Conservation (phyloP, 2,113 vertebrate species). For the Chaenogobius annularis region DNA sequence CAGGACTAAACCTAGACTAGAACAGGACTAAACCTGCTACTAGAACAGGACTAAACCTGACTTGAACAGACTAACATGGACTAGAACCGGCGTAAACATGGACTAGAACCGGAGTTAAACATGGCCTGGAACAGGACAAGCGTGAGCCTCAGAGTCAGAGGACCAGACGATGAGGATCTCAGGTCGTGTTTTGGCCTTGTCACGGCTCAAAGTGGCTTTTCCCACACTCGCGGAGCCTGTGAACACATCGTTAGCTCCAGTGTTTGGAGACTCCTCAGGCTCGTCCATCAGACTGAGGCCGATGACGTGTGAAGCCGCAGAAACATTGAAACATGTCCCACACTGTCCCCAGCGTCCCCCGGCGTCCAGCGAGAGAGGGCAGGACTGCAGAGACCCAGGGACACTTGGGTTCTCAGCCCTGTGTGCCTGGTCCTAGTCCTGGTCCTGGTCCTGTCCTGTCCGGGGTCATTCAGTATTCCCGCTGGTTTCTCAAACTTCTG, state of each 20-base stretch:
- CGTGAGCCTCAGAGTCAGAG: no score
- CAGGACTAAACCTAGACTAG: no score
- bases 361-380: not conserved
- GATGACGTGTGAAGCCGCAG: not conserved
- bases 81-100: no score
- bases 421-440: not conserved
- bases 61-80: no score
- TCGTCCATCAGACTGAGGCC: not conserved
- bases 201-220: not conserved
- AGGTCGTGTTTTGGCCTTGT: not conserved
- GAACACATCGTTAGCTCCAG: not conserved
- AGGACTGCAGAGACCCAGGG: not conserved
- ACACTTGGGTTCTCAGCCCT: not conserved
- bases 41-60: no score
- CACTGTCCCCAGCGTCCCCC: not conserved
- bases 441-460: not conserved
- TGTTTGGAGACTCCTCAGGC: slow-evolving; percentile 1
- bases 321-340: not conserved
- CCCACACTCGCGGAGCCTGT: not conserved
- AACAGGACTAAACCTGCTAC: no score
- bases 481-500: no score
- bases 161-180: no score
- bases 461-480: no score
- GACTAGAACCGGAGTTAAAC: no score
- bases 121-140: no score